Conservation (phyloP, 2,888 invertebrate genomes). For the Fragum sueziense region DNA sequence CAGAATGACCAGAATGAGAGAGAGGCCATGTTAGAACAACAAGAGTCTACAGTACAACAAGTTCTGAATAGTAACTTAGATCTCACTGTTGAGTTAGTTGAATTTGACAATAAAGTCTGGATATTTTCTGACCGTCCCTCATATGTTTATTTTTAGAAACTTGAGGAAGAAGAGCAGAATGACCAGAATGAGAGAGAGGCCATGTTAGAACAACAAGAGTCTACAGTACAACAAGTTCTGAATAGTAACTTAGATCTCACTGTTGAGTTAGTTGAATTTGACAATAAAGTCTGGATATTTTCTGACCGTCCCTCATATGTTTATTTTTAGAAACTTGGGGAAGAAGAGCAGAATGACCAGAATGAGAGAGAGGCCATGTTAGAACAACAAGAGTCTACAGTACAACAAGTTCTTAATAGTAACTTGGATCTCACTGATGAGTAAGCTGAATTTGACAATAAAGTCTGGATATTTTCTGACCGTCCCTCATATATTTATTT, state of each 20-base stretch:
- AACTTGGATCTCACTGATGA: not conserved
- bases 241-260: constrained; percentile 18
- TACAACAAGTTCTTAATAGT: constrained; percentile 71
- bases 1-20: constrained; percentile 69
- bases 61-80: constrained; percentile 63
- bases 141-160: constrained; percentile 66
- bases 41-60: constrained; percentile 72
- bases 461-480: too few relatives aligned
- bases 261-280: not conserved
- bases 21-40: constrained; percentile 74
- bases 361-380: constrained; percentile 72
- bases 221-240: constrained; percentile 74
- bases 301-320: too few relatives aligned
- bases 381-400: constrained; percentile 75
- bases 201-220: constrained; percentile 74
- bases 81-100: not conserved
- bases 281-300: too few relatives aligned
- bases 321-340: constrained; percentile 68
- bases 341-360: constrained; percentile 63
- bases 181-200: constrained; percentile 72
- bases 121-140: too few relatives aligned
- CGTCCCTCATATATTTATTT: too few relatives aligned
- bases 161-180: constrained; percentile 67
- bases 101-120: too few relatives aligned
- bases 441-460: constrained; percentile 20